Evolutionary conservation across 2,888 invertebrate genomes (phyloP).

Genomic region (Hirtodrosophila duncani): DNA sequence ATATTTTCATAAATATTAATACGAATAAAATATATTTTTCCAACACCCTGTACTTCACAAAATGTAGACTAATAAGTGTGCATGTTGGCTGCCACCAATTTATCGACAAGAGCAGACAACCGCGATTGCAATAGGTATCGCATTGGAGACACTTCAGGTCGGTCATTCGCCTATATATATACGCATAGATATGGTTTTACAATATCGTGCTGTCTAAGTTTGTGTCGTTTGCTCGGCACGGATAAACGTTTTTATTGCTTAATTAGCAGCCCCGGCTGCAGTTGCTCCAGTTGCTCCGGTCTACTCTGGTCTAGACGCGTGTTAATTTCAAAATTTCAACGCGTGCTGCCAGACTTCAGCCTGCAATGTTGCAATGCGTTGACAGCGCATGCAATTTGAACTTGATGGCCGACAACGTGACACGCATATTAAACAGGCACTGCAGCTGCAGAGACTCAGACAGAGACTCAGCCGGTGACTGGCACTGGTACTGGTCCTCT

Average conservation of each 20-base stretch:
- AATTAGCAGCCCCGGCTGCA: slow-evolving; percentile 59
- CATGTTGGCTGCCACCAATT: slow-evolving; percentile 63
- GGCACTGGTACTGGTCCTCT: slow-evolving; percentile 18
- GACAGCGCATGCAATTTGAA: slow-evolving; percentile 75
- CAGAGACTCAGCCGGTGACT: neutral
- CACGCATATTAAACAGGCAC: slow-evolving; percentile 69
- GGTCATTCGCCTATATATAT: slow-evolving; percentile 49
- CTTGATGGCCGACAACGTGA: slow-evolving; percentile 74
- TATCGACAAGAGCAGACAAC: slow-evolving; percentile 36
- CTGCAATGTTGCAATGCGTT: slow-evolving; percentile 52
- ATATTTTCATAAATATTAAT: too few species aligned
- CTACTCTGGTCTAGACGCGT: slow-evolving; percentile 31
- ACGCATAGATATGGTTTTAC: slow-evolving; percentile 7
- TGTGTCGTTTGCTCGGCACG: slow-evolving; percentile 24
- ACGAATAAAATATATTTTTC: slow-evolving; percentile 23
- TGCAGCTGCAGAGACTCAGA: slow-evolving; percentile 2
- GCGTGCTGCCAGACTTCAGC: slow-evolving; percentile 47
- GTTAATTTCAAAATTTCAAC: slow-evolving; percentile 68
- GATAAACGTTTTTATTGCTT: slow-evolving; percentile 68
- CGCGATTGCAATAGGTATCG: slow-evolving; percentile 35
- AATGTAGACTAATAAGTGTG: slow-evolving; percentile 68
- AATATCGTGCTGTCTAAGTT: slow-evolving; percentile 59
- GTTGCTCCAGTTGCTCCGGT: slow-evolving; percentile 22
- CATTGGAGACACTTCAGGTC: slow-evolving; percentile 17
- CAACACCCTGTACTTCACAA: slow-evolving; percentile 30